Percentiles rank a stretch among this genome's conserved stretches.
Evolutionary conservation across 1,140 invertebrate species (phyloP).

Genomic region (Brachionus angularis): DNA sequence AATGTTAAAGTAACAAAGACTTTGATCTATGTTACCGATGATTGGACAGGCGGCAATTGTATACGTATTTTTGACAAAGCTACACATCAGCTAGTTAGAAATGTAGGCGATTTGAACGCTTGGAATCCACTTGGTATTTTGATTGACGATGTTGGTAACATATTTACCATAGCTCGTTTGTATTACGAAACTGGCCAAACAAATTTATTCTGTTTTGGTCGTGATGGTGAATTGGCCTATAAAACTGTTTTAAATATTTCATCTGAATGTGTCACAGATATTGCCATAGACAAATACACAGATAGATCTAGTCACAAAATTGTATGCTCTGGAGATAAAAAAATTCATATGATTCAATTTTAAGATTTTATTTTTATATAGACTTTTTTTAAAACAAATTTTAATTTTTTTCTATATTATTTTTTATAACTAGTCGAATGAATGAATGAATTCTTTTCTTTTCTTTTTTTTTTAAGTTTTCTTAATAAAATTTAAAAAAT

Average conservation of each 20-base stretch:
- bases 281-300: constrained; percentile 22
- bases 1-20: constrained; percentile 22
- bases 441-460: too few species aligned
- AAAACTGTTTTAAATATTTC: constrained; percentile 28
- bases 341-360: constrained; percentile 40
- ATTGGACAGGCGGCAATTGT: constrained; percentile 40
- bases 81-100: constrained; percentile 9
- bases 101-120: constrained; percentile 34
- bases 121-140: constrained; percentile 41
- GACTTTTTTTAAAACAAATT: neutral
- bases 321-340: constrained; percentile 39
- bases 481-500: too few species aligned
- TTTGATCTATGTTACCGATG: constrained; percentile 30
- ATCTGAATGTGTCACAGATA: constrained; percentile 31
- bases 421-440: too few species aligned
- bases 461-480: too few species aligned
- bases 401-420: neutral
- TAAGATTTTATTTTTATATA: neutral
- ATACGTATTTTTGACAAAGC: constrained; percentile 37
- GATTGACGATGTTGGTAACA: constrained; percentile 22
- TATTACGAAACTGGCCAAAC: constrained; percentile 42
- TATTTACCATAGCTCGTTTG: constrained; percentile 23
- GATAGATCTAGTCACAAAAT: constrained; percentile 16
- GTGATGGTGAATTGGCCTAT: constrained; percentile 7
- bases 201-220: constrained; percentile 33